Conservation (phyloP, 2,888 invertebrate genomes). For the Eulithis prunata region DNA sequence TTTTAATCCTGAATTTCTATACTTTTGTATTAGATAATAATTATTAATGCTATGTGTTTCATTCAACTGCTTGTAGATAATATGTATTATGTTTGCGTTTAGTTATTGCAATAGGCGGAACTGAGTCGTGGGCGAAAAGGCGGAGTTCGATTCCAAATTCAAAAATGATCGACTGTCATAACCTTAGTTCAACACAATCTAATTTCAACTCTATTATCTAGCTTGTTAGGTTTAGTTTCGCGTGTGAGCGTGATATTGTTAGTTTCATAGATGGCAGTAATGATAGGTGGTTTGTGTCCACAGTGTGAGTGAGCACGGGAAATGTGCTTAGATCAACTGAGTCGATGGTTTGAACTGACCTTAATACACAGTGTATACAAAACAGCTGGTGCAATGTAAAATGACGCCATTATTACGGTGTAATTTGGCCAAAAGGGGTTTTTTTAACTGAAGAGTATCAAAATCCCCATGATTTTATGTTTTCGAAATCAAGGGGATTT, state of each 20-base stretch:
- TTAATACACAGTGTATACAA: background rate
- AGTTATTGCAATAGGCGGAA: conserved; percentile 29
- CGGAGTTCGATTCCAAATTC: conserved; percentile 44
- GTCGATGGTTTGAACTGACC: background rate
- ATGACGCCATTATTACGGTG: no score
- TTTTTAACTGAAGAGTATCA: no score
- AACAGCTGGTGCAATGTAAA: background rate
- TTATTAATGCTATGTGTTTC: background rate
- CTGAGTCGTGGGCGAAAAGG: conserved; percentile 35
- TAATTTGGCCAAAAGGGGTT: no score
- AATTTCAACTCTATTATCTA: conserved; percentile 13
- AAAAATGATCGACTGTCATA: conserved; percentile 65
- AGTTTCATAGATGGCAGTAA: conserved; percentile 12
- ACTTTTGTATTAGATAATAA: background rate
- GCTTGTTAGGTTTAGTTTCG: conserved; percentile 26
- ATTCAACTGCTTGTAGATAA: background rate
- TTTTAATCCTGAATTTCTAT: background rate
- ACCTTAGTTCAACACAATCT: conserved; percentile 25
- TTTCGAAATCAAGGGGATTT: no score
- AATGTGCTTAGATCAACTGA: conserved; percentile 1
- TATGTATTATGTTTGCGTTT: background rate
- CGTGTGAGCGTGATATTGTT: background rate
- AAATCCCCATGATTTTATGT: no score
- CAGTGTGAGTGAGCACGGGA: conserved; percentile 2
- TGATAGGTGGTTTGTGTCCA: conserved; percentile 9